Evolutionary conservation across 2,113 vertebrate species (phyloP).

Genomic region (Sander lucioperca): DNA sequence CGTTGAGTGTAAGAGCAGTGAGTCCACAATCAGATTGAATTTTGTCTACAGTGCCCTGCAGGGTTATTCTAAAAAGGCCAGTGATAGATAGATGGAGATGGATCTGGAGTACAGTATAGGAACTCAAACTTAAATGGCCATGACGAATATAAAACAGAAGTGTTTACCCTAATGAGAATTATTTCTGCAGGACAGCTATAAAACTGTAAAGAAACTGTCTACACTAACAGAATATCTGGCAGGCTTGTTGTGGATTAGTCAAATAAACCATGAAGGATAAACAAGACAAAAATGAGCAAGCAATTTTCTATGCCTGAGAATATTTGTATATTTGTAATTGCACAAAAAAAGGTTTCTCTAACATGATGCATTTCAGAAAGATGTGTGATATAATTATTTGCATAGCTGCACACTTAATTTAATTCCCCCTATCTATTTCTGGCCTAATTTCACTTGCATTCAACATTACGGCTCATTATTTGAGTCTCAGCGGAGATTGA

Average conservation of each 20-base stretch:
- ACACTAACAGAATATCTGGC: constrained; percentile 14
- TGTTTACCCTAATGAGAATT: constrained; percentile 4
- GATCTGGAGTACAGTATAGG: neutral
- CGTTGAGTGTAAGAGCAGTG: neutral
- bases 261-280: constrained; percentile 66
- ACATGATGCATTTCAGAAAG: constrained; percentile 32
- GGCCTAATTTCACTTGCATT: constrained; percentile 26
- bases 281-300: constrained; percentile 45
- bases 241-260: constrained; percentile 52
- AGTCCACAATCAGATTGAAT: constrained; percentile 17
- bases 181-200: constrained; percentile 11
- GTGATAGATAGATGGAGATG: neutral
- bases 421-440: constrained; percentile 38
- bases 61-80: neutral
- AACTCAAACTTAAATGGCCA: constrained; percentile 19
- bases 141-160: constrained; percentile 3
- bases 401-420: constrained; percentile 39
- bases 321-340: constrained; percentile 40
- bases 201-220: constrained; percentile 17
- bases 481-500: constrained; percentile 9
- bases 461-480: constrained; percentile 18
- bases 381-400: constrained; percentile 47
- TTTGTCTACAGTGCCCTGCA: neutral
- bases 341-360: constrained; percentile 16
- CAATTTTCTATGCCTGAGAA: constrained; percentile 34